A percentile compares a stretch with the other conserved stretches of the same genome.
Evolutionary conservation across 1,140 invertebrate genomes (phyloP).

Genomic region (Aplysia californica): DNA sequence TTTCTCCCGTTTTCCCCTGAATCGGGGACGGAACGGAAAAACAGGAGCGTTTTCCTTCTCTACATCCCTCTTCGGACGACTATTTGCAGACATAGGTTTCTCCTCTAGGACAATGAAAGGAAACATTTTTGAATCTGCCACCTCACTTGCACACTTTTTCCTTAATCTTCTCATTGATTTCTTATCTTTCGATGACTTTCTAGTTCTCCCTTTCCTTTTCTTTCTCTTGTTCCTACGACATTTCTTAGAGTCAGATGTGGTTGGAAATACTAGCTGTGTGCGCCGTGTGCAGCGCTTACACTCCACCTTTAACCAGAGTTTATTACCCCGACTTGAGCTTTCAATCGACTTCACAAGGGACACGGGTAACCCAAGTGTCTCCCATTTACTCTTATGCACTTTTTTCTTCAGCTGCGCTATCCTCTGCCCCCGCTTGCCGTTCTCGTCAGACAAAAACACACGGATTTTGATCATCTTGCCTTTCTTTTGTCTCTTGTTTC

Average conservation of each 20-base stretch:
- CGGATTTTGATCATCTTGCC: constrained; percentile 8
- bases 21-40: neutral
- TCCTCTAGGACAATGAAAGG: neutral
- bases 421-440: neutral
- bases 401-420: neutral
- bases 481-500: neutral
- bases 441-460: neutral
- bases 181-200: constrained; percentile 10
- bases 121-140: neutral
- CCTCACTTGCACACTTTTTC: neutral
- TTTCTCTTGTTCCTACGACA: neutral
- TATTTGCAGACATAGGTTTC: neutral
- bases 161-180: neutral
- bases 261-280: neutral
- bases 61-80: neutral
- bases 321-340: neutral
- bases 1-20: neutral
- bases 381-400: neutral
- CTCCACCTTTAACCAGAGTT: neutral
- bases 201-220: no score
- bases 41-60: neutral
- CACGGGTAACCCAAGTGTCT: neutral
- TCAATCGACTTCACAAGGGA: neutral
- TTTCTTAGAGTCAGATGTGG: neutral
- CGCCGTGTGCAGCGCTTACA: neutral